A percentile compares a stretch with the other conserved stretches of the same genome.
phyloP scores from a whole-genome alignment of 2,888 invertebrate species.

The Sinhomidia bicolor region DNA sequence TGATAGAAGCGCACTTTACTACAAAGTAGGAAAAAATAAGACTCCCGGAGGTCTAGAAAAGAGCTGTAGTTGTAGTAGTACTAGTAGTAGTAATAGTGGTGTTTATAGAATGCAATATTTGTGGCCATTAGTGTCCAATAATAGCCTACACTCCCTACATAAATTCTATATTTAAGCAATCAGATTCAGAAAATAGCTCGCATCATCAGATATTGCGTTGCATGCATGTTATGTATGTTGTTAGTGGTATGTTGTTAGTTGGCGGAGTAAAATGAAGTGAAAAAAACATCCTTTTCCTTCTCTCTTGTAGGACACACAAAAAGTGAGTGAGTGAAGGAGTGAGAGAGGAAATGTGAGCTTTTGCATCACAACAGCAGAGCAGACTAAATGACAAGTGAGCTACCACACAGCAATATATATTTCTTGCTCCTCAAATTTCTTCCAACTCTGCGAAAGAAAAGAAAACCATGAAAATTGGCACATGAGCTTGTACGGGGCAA shows the following conservation, averaged over 20 bases:
- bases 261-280: neutral
- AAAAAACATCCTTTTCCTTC: constrained; percentile 2
- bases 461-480: neutral
- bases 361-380: neutral
- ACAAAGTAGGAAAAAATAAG: too few relatives aligned
- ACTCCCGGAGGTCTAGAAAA: neutral
- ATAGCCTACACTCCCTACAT: constrained; percentile 61
- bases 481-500: neutral
- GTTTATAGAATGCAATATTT: constrained; percentile 24
- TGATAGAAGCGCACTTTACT: too few relatives aligned
- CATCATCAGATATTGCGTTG: constrained; percentile 41
- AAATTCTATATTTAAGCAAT: constrained; percentile 73
- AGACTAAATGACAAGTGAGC: neutral
- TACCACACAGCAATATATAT: neutral
- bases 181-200: constrained; percentile 61
- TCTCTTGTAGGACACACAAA: constrained; percentile 1
- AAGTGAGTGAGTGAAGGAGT: constrained; percentile 29
- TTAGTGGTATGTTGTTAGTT: neutral
- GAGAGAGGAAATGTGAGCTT: constrained; percentile 27
- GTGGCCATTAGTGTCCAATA: constrained; percentile 67
- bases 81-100: too few relatives aligned
- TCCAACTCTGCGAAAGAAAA: neutral
- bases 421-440: neutral
- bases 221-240: neutral
- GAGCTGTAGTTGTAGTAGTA: neutral